Percentiles rank a stretch among this genome's conserved stretches.
These are phyloP conservation scores for Himalopsyche kuldschensis DNA, from an alignment of 2,888 invertebrate species.

Conservation along the genomic window DNA sequence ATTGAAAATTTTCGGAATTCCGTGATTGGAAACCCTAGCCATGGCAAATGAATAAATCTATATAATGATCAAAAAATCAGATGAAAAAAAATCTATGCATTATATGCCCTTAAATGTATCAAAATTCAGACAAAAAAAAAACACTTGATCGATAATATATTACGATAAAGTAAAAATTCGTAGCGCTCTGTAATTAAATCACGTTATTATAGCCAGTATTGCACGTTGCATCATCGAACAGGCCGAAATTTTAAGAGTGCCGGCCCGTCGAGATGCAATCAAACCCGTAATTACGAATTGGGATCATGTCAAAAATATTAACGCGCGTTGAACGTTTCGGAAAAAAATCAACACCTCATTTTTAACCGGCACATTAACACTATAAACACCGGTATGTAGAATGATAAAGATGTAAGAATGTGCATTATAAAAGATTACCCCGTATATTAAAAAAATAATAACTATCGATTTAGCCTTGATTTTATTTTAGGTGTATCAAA, in stretches of 20 bases:
- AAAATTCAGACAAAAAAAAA: neutral
- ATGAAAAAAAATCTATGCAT: neutral
- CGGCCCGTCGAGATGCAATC: neutral
- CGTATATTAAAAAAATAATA: too few relatives aligned
- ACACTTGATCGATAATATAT: neutral
- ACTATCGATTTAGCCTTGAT: too few relatives aligned
- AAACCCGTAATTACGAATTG: neutral
- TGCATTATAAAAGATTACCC: too few relatives aligned
- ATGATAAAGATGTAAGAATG: neutral
- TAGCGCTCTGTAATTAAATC: neutral
- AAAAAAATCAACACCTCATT: neutral
- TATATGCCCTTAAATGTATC: neutral
- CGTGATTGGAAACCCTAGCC: too few relatives aligned
- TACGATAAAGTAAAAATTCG: neutral
- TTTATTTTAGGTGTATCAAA: too few relatives aligned
- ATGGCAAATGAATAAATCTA: too few relatives aligned
- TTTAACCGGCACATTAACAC: neutral
- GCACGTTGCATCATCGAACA: neutral
- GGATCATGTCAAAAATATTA: neutral
- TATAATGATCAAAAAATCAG: too few relatives aligned
- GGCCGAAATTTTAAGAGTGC: neutral
- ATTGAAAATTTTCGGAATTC: too few relatives aligned
- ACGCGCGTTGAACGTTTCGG: neutral
- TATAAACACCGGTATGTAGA: neutral
- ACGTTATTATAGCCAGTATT: neutral